Evolutionary conservation across 2,888 invertebrate genomes (phyloP), one percentile per base, ranked within the genome.

Genomic region (Hydriomena furcata): DNA sequence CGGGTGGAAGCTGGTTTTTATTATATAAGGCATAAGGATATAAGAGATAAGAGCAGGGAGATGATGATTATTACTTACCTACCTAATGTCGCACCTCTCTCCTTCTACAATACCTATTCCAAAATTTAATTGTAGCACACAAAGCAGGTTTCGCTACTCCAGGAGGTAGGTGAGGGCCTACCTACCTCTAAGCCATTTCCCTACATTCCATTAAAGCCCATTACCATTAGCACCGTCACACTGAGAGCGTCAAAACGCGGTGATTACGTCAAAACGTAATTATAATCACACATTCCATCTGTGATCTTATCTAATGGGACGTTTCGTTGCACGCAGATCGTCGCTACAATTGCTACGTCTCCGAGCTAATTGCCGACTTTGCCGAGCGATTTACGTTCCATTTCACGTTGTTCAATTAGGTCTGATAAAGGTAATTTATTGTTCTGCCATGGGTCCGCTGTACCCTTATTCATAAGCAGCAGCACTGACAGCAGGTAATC

Each of bases 351-450:
- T 65, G 68, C 58, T 65, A 60, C 65, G 65, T 67, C 73, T 70
- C 61, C 61, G 55, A 64, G 76, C 76, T 81, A 84, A 82, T 81
- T 79, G 78, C 74, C 58, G 63, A 53, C 65, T 65, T 61, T 73
- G 69, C 71, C 68, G 61, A 70, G 37, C 45, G 42, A 73, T 76
- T 73, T 73, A 66, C 76, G 74, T 80, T 76, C 75, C 72, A 69
- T 75, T 80, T 73, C 71, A 65, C 67, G 43, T 61, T 67, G 73
- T 47, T 46, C 76, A 79, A 82, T 85, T 81, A 82, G 66, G 69
- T 58, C 68, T 73, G 82, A 82, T 82, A 84, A 82, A 77, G 76
- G 70, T 69, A 80, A 84, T 84, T 82, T 82, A 85, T 79, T 62
- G 71, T 71, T 63, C 60, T 60, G 61, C 61, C 63, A 60, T 40